Conservation (phyloP, 2,888 invertebrate genomes). For the Lordiphosa fenestrarum region DNA sequence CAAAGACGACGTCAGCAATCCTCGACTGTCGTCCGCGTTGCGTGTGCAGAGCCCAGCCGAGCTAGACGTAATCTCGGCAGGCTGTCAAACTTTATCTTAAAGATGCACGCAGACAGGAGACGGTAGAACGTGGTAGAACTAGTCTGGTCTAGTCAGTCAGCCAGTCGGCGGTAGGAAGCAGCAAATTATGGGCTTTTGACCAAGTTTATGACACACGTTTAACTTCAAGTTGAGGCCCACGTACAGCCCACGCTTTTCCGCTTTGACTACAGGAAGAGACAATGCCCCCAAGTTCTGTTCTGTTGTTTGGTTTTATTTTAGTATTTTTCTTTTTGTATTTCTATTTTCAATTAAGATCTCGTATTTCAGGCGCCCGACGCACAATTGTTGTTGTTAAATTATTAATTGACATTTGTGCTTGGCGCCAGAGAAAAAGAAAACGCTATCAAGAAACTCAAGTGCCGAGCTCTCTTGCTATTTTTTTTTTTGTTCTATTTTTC, state of each 20-base stretch:
- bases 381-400: conserved; percentile 50
- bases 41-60: conserved; percentile 28
- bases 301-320: not conserved
- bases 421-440: conserved; percentile 45
- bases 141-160: conserved; percentile 25
- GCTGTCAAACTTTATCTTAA: conserved; percentile 58
- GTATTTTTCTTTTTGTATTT: conserved; percentile 11
- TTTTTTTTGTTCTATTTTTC: not conserved
- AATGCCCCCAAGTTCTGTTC: not conserved
- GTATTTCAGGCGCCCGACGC: conserved; percentile 49
- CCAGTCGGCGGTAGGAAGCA: conserved; percentile 30
- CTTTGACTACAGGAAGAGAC: conserved; percentile 25
- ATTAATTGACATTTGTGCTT: conserved; percentile 51
- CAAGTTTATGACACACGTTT: conserved; percentile 56
- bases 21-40: conserved; percentile 15
- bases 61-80: conserved; percentile 43
- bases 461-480: conserved; percentile 2
- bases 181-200: conserved; percentile 49
- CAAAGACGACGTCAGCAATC: conserved; percentile 18
- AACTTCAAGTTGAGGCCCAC: conserved; percentile 11
- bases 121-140: not conserved
- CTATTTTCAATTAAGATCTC: conserved; percentile 46
- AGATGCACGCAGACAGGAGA: conserved; percentile 35
- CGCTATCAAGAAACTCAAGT: conserved; percentile 26
- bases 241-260: conserved; percentile 41